Evolutionary conservation across 1,140 invertebrate species (phyloP).

Genomic region (Saccostrea echinata): DNA sequence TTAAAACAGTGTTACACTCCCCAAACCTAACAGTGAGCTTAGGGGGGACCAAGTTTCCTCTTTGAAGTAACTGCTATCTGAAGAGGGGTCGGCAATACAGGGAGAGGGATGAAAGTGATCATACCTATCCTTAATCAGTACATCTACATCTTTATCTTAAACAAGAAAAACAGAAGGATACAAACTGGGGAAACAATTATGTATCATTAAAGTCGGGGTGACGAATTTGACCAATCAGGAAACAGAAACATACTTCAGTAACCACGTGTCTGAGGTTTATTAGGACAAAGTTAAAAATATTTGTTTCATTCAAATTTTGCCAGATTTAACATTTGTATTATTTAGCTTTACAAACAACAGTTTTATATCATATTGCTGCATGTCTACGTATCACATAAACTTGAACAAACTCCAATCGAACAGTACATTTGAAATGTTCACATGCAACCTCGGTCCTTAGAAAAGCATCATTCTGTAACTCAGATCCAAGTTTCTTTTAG

Average conservation of each 20-base stretch:
- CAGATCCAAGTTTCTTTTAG: no score
- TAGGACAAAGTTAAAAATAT: constrained; percentile 11
- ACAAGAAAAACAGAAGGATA: background rate
- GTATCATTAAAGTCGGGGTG: constrained; percentile 1
- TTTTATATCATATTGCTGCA: no score
- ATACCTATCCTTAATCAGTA: background rate
- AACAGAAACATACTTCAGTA: background rate
- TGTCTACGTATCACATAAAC: no score
- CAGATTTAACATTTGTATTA: no score
- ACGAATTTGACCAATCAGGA: constrained; percentile 23
- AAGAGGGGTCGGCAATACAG: background rate
- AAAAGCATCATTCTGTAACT: no score
- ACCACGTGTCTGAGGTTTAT: background rate
- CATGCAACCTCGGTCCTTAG: no score
- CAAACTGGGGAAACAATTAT: background rate
- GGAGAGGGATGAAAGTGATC: background rate
- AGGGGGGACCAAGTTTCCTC: background rate
- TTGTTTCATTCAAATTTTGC: background rate
- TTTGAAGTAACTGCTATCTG: background rate
- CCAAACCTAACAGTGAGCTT: background rate
- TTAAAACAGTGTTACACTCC: background rate
- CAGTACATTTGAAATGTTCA: no score
- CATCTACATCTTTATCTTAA: constrained; percentile 36
- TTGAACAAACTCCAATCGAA: no score
- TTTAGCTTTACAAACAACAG: no score